phyloP scores from a whole-genome alignment of 2,113 vertebrate genomes.

The Anoura caudifer region DNA sequence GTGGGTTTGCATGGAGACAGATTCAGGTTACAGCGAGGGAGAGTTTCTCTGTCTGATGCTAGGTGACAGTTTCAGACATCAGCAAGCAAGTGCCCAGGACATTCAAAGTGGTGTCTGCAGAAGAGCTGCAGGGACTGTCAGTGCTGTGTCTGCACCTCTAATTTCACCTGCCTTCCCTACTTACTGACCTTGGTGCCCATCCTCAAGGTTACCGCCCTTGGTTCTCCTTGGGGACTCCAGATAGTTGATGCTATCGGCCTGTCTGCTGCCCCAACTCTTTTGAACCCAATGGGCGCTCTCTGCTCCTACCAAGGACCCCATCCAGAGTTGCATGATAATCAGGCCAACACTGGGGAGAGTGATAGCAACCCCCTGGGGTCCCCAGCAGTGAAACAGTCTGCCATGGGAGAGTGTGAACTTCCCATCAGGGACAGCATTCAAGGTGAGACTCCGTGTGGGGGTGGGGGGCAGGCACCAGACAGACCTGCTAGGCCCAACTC shows the following conservation, averaged over 20 bases:
- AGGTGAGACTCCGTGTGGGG: neutral
- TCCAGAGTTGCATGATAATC: neutral
- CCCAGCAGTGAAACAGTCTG: neutral
- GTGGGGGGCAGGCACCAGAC: too few species aligned
- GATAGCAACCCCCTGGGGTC: neutral
- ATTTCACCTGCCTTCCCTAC: neutral
- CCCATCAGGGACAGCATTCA: neutral
- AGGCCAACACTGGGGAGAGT: neutral
- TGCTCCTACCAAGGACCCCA: neutral
- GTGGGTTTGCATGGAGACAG: neutral
- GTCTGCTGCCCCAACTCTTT: neutral
- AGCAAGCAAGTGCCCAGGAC: neutral
- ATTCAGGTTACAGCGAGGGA: neutral
- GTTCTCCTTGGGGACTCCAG: neutral
- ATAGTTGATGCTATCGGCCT: neutral
- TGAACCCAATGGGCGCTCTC: neutral
- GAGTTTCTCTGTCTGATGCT: neutral
- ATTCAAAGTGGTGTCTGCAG: neutral
- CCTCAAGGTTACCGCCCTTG: neutral
- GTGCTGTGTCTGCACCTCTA: accelerated
- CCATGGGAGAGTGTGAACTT: neutral
- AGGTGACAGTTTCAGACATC: neutral
- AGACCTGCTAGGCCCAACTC: neutral
- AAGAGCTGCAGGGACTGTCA: neutral
- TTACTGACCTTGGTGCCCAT: neutral